These are phyloP conservation scores for Chaetophractus vellerosus DNA, from an alignment of 2,797 vertebrate genomes.

Conservation along the genomic window DNA sequence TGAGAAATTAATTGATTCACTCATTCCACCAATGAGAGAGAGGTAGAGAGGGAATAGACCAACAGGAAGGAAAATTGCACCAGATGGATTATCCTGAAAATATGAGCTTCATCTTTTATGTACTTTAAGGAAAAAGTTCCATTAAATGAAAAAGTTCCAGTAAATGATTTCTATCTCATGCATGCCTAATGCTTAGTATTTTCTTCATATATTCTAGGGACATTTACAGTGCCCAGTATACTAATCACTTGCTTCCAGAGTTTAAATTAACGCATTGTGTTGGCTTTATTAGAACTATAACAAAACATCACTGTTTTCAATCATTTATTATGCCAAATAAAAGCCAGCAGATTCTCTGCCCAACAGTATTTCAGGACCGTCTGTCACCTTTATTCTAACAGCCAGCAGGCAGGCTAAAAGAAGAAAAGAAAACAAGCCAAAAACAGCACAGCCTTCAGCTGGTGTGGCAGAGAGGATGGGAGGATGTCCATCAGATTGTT, in stretches of 20 bases:
- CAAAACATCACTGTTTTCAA: conserved; percentile 78
- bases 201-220: conserved; percentile 28
- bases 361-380: conserved; percentile 72
- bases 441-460: conserved; percentile 62
- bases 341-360: conserved; percentile 74
- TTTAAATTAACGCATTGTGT: conserved; percentile 63
- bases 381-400: conserved; percentile 74
- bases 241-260: conserved; percentile 35
- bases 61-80: conserved; percentile 4
- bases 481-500: conserved; percentile 18
- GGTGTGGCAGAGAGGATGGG: neutral
- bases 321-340: conserved; percentile 78
- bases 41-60: neutral
- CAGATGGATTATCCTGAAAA: conserved; percentile 6
- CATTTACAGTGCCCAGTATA: conserved; percentile 27
- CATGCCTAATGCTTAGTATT: neutral
- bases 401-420: conserved; percentile 74
- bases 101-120: neutral
- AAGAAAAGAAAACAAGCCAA: conserved; percentile 66
- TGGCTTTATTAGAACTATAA: conserved; percentile 73
- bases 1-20: conserved; percentile 15
- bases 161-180: neutral
- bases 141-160: conserved; percentile 50
- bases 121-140: conserved; percentile 52
- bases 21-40: neutral